Evolutionary conservation across 2,888 invertebrate genomes (phyloP).

Genomic region (Synergus gifuensis): DNA sequence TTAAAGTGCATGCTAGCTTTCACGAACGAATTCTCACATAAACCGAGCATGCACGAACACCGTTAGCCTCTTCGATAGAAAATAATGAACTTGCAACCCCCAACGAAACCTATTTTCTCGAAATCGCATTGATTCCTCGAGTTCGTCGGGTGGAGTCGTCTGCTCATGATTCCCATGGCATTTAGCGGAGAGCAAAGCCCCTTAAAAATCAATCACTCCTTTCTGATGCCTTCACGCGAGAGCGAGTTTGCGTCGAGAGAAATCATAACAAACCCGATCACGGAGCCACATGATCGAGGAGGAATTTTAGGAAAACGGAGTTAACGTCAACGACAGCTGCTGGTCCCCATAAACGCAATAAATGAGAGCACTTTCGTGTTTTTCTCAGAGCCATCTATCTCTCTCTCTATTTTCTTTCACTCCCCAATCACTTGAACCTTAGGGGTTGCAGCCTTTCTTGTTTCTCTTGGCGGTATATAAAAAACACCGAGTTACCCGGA

Average conservation of each 20-base stretch:
- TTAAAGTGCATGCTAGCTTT: constrained; percentile 11
- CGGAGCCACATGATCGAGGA: constrained; percentile 12
- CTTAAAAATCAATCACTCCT: constrained; percentile 29
- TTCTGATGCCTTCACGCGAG: neutral
- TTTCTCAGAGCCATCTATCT: constrained; percentile 27
- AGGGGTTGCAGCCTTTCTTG: constrained; percentile 1
- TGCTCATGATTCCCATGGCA: constrained; percentile 1
- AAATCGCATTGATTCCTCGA: constrained; percentile 20
- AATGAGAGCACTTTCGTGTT: constrained; percentile 60
- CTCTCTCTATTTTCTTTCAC: constrained; percentile 22
- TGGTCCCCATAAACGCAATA: constrained; percentile 65
- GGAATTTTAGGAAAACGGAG: constrained; percentile 52
- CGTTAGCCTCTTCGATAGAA: neutral
- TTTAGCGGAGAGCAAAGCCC: constrained; percentile 8
- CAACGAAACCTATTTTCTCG: constrained; percentile 27
- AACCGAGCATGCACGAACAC: constrained; percentile 4
- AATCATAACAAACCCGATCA: constrained; percentile 34
- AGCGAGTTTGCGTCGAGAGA: neutral
- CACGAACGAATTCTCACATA: constrained; percentile 10
- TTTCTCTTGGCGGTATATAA: constrained; percentile 4
- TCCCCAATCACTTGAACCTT: neutral
- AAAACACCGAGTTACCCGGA: neutral
- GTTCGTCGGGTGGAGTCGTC: neutral
- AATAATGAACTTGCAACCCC: constrained; percentile 32
- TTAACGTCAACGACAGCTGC: constrained; percentile 68